Percentiles rank a stretch among this genome's conserved stretches.
These are phyloP conservation scores for Listronotus oregonensis DNA, from an alignment of 1,140 invertebrate species.

Conservation along the genomic window DNA sequence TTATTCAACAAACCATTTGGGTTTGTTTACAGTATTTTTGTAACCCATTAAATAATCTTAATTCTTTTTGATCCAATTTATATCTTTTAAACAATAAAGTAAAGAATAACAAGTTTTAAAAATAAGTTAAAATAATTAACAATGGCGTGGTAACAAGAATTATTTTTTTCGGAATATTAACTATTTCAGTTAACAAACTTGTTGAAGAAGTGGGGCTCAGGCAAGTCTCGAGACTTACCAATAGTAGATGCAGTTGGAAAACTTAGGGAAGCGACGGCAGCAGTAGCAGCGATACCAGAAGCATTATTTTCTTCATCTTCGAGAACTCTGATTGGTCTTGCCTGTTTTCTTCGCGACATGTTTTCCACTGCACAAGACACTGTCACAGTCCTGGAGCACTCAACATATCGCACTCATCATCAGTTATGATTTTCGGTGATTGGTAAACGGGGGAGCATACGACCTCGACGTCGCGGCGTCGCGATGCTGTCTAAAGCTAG, in stretches of 20 bases:
- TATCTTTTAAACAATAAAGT: too few relatives aligned
- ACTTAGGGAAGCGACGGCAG: constrained; percentile 25
- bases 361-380: constrained; percentile 46
- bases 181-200: too few relatives aligned
- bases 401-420: constrained; percentile 47
- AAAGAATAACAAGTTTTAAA: too few relatives aligned
- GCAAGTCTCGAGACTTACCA: constrained; percentile 42
- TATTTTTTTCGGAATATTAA: too few relatives aligned
- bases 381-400: constrained; percentile 36
- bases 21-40: too few relatives aligned
- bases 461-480: constrained; percentile 53
- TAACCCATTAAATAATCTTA: too few relatives aligned
- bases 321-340: constrained; percentile 61
- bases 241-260: constrained; percentile 29
- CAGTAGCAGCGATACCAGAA: constrained; percentile 14
- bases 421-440: constrained; percentile 45
- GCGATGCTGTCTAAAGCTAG: constrained; percentile 53
- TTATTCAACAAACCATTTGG: too few relatives aligned
- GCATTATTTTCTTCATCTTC: constrained; percentile 56
- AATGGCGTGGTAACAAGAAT: too few relatives aligned
- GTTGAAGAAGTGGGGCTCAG: not conserved
- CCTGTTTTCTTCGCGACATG: constrained; percentile 68
- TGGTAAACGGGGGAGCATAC: constrained; percentile 42
- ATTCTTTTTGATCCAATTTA: too few relatives aligned
- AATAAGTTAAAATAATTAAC: too few relatives aligned